A percentile compares a stretch with the other conserved stretches of the same genome.
Evolutionary conservation across 2,888 invertebrate species (phyloP).

Genomic region (Ochlodes sylvanus): DNA sequence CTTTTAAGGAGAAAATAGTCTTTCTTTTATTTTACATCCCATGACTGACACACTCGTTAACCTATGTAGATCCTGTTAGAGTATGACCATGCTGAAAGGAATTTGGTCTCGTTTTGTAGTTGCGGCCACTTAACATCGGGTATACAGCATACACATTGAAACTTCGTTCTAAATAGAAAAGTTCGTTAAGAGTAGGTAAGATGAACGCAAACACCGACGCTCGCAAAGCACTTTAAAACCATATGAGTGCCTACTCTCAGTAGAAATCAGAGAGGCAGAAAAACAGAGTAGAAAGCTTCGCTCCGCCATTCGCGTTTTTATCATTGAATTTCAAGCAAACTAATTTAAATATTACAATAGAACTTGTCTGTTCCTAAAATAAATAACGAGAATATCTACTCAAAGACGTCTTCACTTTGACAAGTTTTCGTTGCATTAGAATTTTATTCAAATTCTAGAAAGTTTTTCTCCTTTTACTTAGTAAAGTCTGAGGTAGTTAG

Average conservation of each 20-base stretch:
- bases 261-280: conserved; percentile 9
- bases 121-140: neutral
- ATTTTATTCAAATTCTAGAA: conserved; percentile 16
- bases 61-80: neutral
- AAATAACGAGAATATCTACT: conserved; percentile 11
- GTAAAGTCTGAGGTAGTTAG: neutral
- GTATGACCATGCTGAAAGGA: neutral
- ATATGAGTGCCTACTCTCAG: conserved; percentile 17
- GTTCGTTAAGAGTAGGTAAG: conserved; percentile 9
- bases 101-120: neutral
- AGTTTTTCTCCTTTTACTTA: neutral
- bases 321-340: conserved; percentile 5
- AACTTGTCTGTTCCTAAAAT: neutral
- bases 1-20: too few species aligned
- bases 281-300: conserved; percentile 4
- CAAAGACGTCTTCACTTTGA: neutral
- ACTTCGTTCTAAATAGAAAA: conserved; percentile 7
- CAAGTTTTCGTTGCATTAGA: conserved; percentile 16
- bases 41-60: too few species aligned
- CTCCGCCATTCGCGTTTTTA: neutral
- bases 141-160: neutral
- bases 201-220: conserved; percentile 5
- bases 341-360: conserved; percentile 7
- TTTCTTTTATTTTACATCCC: too few species aligned
- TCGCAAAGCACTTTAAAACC: conserved; percentile 13